Percentiles rank a stretch among this genome's conserved stretches.
Conservation (phyloP, 2,113 vertebrate genomes). For the Takifugu bimaculatus region DNA sequence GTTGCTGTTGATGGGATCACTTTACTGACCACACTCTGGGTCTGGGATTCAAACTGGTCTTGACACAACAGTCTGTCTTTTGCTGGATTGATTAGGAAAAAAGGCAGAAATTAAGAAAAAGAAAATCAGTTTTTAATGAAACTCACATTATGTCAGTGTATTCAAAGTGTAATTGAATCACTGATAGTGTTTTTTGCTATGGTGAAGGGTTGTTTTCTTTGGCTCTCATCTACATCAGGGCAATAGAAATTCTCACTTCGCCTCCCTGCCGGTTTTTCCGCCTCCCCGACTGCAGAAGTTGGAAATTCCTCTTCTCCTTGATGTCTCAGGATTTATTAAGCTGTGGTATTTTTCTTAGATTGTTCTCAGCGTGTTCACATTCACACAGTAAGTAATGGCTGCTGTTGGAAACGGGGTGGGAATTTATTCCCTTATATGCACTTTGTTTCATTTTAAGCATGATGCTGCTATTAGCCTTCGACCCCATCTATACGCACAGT, state of each 20-base stretch:
- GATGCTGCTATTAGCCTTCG: slow-evolving; percentile 27
- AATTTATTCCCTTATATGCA: slow-evolving; percentile 36
- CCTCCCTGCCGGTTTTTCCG: not conserved
- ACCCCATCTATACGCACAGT: slow-evolving; percentile 14
- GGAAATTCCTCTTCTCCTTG: slow-evolving; percentile 43
- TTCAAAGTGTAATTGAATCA: slow-evolving; percentile 19
- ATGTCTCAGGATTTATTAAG: slow-evolving; percentile 55
- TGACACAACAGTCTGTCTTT: slow-evolving; percentile 12
- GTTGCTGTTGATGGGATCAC: slow-evolving; percentile 49
- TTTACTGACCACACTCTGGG: slow-evolving; percentile 23
- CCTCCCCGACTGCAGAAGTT: slow-evolving; percentile 14
- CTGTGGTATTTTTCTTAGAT: slow-evolving; percentile 35
- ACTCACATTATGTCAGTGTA: slow-evolving; percentile 23
- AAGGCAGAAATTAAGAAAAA: not conserved
- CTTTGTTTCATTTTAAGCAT: slow-evolving; percentile 36
- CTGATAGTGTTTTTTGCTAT: slow-evolving; percentile 14
- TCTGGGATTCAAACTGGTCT: slow-evolving; percentile 29
- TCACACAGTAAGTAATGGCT: slow-evolving; percentile 48
- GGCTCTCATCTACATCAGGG: slow-evolving; percentile 19
- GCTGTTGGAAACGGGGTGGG: slow-evolving; percentile 31
- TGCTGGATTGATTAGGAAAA: not conserved
- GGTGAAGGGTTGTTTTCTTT: slow-evolving; percentile 32
- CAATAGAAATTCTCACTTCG: slow-evolving; percentile 27
- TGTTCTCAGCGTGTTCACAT: slow-evolving; percentile 49
- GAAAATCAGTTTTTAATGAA: slow-evolving; percentile 11